phyloP scores from a whole-genome alignment of 2,797 vertebrate species.

The Mus caroli region DNA sequence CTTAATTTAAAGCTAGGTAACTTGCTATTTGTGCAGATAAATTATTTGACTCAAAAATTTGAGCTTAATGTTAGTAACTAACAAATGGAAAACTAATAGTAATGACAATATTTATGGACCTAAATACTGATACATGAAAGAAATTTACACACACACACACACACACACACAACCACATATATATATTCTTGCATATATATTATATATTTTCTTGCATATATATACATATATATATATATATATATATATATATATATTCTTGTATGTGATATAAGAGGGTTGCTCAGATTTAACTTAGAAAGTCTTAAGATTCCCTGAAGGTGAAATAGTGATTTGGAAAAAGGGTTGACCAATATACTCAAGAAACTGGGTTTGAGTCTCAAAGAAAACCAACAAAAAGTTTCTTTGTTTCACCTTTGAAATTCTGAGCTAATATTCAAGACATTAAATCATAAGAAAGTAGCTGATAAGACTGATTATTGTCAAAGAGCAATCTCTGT shows the following conservation, averaged over 20 bases:
- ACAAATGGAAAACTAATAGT: not conserved
- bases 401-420: not conserved
- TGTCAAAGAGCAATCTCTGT: not conserved
- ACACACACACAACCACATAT: too few relatives aligned
- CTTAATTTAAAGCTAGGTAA: not conserved
- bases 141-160: too few relatives aligned
- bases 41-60: not conserved
- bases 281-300: not conserved
- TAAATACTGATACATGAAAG: not conserved
- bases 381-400: not conserved
- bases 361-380: not conserved
- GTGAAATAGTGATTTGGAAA: not conserved
- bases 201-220: not conserved
- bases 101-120: too few relatives aligned
- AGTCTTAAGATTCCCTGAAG: not conserved
- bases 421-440: not conserved
- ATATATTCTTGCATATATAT: too few relatives aligned
- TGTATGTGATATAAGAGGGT: not conserved
- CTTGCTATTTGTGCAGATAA: not conserved
- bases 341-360: not conserved
- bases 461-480: not conserved
- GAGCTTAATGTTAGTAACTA: not conserved
- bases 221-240: not conserved
- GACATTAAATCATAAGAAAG: not conserved
- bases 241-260: not conserved